These are phyloP conservation scores for Drosophila setifemur DNA, from an alignment of 1,140 invertebrate genomes.

Conservation along the genomic window DNA sequence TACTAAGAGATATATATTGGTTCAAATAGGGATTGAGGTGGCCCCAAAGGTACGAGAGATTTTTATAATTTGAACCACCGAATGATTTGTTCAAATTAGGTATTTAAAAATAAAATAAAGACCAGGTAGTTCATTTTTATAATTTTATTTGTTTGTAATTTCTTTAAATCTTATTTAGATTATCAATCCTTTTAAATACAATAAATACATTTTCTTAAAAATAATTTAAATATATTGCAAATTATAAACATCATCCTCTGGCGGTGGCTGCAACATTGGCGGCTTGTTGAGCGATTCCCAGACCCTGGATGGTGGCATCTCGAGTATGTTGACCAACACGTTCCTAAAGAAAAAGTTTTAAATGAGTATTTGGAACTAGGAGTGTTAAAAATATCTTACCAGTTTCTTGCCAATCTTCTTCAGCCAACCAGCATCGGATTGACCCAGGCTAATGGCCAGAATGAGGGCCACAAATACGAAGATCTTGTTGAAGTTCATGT, in stretches of 20 bases:
- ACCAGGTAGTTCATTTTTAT: no score
- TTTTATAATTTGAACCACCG: no score
- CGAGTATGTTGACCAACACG: slow-evolving; percentile 63
- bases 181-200: no score
- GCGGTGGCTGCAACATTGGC: slow-evolving; percentile 68
- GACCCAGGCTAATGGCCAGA: slow-evolving; percentile 59
- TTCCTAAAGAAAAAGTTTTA: slow-evolving; percentile 32
- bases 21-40: no score
- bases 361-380: background rate
- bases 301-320: slow-evolving; percentile 61
- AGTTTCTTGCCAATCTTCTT: slow-evolving; percentile 73
- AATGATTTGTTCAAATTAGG: no score
- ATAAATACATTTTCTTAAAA: no score
- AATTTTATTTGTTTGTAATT: no score
- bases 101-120: no score
- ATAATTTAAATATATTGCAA: no score
- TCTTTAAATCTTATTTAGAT: no score
- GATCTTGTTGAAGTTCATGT: slow-evolving; percentile 72
- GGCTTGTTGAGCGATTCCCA: slow-evolving; percentile 66
- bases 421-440: slow-evolving; percentile 68
- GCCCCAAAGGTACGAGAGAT: no score
- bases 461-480: slow-evolving; percentile 67
- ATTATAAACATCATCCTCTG: slow-evolving; percentile 33
- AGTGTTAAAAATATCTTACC: slow-evolving; percentile 45
- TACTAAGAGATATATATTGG: no score